phyloP scores from a whole-genome alignment of 2,797 vertebrate genomes.

The Erpetoichthys calabaricus region DNA sequence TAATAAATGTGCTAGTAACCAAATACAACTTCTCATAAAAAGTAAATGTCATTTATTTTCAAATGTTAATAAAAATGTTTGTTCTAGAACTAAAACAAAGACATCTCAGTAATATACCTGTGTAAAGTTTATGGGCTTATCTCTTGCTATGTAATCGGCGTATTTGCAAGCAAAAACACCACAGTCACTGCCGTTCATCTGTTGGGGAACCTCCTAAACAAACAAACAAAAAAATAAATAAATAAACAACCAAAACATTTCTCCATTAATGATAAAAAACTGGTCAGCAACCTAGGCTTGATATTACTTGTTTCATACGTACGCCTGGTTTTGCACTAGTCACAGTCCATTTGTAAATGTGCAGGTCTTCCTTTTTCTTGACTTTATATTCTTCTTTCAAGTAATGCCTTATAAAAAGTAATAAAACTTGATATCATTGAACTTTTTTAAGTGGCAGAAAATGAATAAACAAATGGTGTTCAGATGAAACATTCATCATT shows the following conservation, averaged over 20 bases:
- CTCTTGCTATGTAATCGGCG: slow-evolving; percentile 69
- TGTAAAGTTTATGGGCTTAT: slow-evolving; percentile 65
- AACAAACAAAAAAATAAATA: slow-evolving; percentile 4
- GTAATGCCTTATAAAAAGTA: slow-evolving; percentile 53
- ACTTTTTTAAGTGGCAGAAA: too few species aligned
- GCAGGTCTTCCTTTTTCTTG: slow-evolving; percentile 65
- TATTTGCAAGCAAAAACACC: slow-evolving; percentile 91
- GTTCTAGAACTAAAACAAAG: too few species aligned
- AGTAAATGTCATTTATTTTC: too few species aligned
- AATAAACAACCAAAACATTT: background rate
- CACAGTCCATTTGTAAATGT: slow-evolving; percentile 60
- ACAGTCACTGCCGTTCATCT: slow-evolving; percentile 78
- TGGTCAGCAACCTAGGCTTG: too few species aligned
- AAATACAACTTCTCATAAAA: too few species aligned
- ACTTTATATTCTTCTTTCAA: slow-evolving; percentile 70
- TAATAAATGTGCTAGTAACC: too few species aligned
- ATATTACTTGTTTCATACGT: slow-evolving; percentile 21
- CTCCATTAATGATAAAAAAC: too few species aligned
- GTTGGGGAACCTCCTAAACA: slow-evolving; percentile 79
- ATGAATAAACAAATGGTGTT: too few species aligned
- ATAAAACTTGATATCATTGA: slow-evolving; percentile 5
- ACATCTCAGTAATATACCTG: slow-evolving; percentile 43
- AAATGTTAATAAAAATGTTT: too few species aligned
- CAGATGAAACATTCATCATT: too few species aligned
- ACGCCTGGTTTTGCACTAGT: slow-evolving; percentile 56